Base-by-base conservation (phyloP, 1,140 invertebrate species). In the Cherax quadricarinatus region DNA sequence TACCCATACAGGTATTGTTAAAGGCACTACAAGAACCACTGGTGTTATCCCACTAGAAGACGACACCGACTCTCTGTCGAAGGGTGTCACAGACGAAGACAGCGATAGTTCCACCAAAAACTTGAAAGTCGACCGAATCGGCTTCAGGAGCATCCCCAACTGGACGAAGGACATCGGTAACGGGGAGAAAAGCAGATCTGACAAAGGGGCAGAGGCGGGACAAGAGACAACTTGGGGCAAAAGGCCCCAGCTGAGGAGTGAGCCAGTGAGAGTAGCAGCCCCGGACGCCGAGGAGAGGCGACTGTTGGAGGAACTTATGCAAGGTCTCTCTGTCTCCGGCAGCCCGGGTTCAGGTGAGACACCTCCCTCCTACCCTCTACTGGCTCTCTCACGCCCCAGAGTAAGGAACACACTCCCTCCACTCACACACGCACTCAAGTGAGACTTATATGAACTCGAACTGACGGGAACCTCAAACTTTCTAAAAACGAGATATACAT, bases 311-410 rank as follows among this genome's bases (percentile, higher is more conserved):
- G 51, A 79, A 18, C 86, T 88, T 24, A 88, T 88, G 86, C 81
- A 48, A 4, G 81, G 57, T n/a, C 81, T 83, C 21, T 16, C 49
- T 16, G 12, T 83, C 81, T 79, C 73, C 49, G 75, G 75, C 21
- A 88, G 86, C 30, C 86, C 86, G 4, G 86, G 86, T 4, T 88
- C 86, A 88, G 86, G 86, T 88, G 75, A 80, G 86, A 16, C 24
- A n/a, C 48, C 48, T 14, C 30, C 30, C 30, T 18, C 48, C 24
- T 60, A 30, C 73, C 7, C 51, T 24, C 57, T 60, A 9, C 81
- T 49, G 12, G 12, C 21, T 53, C 48, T 57, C n/a, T 53, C n/a
- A 51, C 57, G 81, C 51, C 57, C 24, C 12, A 57, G 48, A 21
- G 70, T 30, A 24, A 75, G 70, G 70, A n/a, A 75, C 70, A 75